These are phyloP conservation scores for Sciurus vulgaris DNA, from an alignment of 2,797 vertebrate species.

Conservation along the genomic window DNA sequence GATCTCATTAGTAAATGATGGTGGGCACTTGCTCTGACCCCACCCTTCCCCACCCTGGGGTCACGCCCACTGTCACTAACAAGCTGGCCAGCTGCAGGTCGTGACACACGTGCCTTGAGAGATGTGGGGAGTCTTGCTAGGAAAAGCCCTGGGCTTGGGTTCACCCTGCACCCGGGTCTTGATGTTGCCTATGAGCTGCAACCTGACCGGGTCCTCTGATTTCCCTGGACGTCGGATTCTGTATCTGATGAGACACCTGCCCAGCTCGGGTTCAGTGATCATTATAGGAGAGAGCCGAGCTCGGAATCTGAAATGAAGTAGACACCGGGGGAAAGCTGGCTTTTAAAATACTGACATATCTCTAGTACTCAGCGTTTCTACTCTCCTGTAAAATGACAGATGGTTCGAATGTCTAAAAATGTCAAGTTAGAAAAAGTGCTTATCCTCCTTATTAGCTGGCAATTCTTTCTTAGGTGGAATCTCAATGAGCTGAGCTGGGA, in stretches of 20 bases:
- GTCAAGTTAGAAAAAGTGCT: not conserved
- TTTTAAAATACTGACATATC: not conserved
- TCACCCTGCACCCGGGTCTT: rapidly evolving
- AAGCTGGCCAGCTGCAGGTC: not conserved
- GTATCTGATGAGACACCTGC: not conserved
- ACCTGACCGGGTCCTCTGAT: not conserved
- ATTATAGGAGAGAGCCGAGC: not conserved
- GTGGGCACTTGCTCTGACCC: not conserved
- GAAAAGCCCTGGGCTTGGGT: not conserved
- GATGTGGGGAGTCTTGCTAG: not conserved
- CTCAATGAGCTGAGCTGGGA: not conserved
- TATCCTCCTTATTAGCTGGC: not conserved
- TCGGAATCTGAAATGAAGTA: not conserved
- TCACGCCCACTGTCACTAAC: not conserved
- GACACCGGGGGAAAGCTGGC: not conserved
- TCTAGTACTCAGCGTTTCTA: not conserved
- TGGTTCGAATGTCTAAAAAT: slow-evolving; percentile 35
- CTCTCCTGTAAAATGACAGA: slow-evolving; percentile 21
- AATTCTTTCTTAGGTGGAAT: not conserved
- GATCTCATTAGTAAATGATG: not conserved
- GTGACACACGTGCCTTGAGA: not conserved
- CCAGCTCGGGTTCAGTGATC: not conserved
- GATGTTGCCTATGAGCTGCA: not conserved
- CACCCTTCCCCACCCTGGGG: not conserved
- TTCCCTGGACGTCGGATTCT: not conserved